Percentiles rank a stretch among this genome's conserved stretches.
Evolutionary conservation across 2,888 invertebrate genomes (phyloP).

Genomic region (Autographa pulchrina): DNA sequence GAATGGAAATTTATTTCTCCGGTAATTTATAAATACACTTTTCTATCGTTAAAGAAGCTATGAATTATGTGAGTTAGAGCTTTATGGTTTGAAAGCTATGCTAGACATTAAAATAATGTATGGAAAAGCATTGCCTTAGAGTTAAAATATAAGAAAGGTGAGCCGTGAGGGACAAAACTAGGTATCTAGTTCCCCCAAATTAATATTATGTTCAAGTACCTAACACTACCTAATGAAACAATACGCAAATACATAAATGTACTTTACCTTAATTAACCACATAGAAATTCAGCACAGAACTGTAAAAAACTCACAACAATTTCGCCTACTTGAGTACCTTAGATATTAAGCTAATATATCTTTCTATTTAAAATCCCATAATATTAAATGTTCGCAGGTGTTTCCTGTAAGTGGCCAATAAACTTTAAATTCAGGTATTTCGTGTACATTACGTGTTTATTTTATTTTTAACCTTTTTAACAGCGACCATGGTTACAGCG

Average conservation of each 20-base stretch:
- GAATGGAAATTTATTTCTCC: neutral
- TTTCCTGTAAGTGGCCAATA: slow-evolving; percentile 77
- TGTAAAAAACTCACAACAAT: neutral
- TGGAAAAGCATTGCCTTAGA: too few relatives aligned
- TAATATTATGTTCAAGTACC: too few relatives aligned
- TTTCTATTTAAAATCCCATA: slow-evolving; percentile 24
- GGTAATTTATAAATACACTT: neutral
- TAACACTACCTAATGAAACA: too few relatives aligned
- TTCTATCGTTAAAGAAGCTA: too few relatives aligned
- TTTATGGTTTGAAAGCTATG: too few relatives aligned
- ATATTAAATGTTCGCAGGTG: slow-evolving; percentile 74
- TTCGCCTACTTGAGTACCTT: neutral
- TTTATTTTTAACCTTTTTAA: slow-evolving; percentile 69
- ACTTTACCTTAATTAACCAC: neutral
- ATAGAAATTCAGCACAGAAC: neutral
- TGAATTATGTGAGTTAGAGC: too few relatives aligned
- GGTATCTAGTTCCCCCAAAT: too few relatives aligned
- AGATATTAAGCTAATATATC: slow-evolving; percentile 11
- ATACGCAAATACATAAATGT: neutral
- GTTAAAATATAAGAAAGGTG: too few relatives aligned
- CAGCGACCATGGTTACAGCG: slow-evolving; percentile 55
- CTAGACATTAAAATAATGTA: too few relatives aligned
- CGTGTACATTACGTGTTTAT: slow-evolving; percentile 71
- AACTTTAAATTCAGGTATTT: slow-evolving; percentile 74
- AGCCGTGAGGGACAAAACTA: too few relatives aligned